Percentiles rank a stretch among this genome's conserved stretches.
phyloP scores from a whole-genome alignment of 1,140 invertebrate genomes.

The Drosophila gunungcola region DNA sequence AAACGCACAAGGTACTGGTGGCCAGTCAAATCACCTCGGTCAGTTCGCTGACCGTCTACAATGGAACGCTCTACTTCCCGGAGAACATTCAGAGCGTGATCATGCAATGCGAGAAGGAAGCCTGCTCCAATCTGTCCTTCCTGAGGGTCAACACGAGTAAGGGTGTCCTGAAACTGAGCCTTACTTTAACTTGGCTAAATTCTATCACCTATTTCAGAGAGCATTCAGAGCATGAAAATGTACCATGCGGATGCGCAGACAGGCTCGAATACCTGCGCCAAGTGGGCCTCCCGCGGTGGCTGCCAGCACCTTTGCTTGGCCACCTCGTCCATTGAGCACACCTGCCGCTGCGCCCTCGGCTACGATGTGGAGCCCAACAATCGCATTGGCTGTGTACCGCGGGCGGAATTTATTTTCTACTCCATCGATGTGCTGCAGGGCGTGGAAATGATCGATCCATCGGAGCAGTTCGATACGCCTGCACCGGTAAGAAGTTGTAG shows the following conservation, averaged over 20 bases:
- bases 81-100: constrained; percentile 81
- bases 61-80: constrained; percentile 79
- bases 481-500: constrained; percentile 39
- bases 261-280: constrained; percentile 86
- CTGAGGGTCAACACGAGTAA: constrained; percentile 87
- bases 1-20: constrained; percentile 70
- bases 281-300: constrained; percentile 85
- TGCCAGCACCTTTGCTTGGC: constrained; percentile 94
- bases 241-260: constrained; percentile 89
- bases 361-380: constrained; percentile 86
- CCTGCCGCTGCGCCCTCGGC: constrained; percentile 92
- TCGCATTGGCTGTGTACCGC: constrained; percentile 85
- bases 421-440: constrained; percentile 92
- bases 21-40: constrained; percentile 74
- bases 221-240: constrained; percentile 89
- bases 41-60: constrained; percentile 80
- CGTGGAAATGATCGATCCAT: constrained; percentile 85
- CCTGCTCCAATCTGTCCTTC: constrained; percentile 70
- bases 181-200: not conserved
- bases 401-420: constrained; percentile 90
- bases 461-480: constrained; percentile 54
- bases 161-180: not conserved
- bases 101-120: constrained; percentile 79
- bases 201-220: no score
- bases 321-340: constrained; percentile 85